phyloP scores from a whole-genome alignment of 2,113 vertebrate species.

The Gymnorhina tibicen region DNA sequence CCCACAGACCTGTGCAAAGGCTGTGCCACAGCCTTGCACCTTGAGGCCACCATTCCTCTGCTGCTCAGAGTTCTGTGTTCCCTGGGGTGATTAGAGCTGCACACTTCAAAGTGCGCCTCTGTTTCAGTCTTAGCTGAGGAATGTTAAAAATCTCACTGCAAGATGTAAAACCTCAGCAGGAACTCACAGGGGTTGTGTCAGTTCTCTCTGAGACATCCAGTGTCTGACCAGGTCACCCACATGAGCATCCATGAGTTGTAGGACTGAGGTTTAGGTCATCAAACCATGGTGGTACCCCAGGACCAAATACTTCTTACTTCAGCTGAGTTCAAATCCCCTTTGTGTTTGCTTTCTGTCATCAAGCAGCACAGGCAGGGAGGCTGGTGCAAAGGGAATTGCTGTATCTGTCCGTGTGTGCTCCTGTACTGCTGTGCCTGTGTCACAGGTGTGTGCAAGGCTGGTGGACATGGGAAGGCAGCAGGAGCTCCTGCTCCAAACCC shows the following conservation, averaged over 20 bases:
- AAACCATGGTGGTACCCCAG: neutral
- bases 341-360: neutral
- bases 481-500: neutral
- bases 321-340: neutral
- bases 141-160: neutral
- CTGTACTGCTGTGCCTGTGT: neutral
- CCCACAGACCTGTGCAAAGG: neutral
- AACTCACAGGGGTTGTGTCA: neutral
- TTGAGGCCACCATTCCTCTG: neutral
- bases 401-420: neutral
- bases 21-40: neutral
- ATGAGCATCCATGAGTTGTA: neutral
- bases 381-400: neutral
- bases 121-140: neutral
- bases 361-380: neutral
- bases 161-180: neutral
- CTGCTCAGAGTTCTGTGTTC: neutral
- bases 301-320: neutral
- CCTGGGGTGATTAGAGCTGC: neutral
- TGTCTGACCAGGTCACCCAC: neutral
- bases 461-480: neutral
- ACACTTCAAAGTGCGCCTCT: accelerated
- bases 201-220: neutral
- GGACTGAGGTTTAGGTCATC: neutral
- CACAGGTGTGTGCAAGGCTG: neutral